These are phyloP conservation scores for Hippocampus barbouri DNA, from an alignment of 2,113 vertebrate species.

Conservation along the genomic window DNA sequence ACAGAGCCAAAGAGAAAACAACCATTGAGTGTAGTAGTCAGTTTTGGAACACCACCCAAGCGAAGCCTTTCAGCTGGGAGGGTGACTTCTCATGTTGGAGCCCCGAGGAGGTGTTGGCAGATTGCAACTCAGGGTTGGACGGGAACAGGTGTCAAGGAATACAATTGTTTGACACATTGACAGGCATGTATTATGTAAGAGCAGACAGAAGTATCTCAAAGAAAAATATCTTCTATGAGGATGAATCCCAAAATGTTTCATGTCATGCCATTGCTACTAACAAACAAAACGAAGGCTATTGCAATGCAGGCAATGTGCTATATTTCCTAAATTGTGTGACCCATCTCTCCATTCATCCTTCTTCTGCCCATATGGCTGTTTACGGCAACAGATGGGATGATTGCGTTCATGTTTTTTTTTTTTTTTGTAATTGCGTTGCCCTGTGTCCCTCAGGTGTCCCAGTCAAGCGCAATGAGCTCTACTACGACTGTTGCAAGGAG, in stretches of 20 bases:
- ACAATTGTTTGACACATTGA: conserved; percentile 32
- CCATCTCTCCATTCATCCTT: background rate
- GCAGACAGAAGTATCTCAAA: conserved; percentile 12
- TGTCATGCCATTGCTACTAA: background rate
- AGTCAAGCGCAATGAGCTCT: conserved; percentile 81
- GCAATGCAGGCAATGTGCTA: background rate
- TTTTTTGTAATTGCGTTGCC: background rate
- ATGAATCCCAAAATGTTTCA: background rate
- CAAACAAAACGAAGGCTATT: background rate
- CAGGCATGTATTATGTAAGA: conserved; percentile 29
- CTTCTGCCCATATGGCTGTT: background rate
- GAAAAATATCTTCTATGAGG: conserved; percentile 2
- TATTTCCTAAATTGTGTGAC: conserved; percentile 8
- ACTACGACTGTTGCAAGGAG: conserved; percentile 86
- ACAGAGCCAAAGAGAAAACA: no score
- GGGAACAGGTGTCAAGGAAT: conserved; percentile 39
- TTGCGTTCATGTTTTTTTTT: background rate
- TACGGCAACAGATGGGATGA: conserved; percentile 2
- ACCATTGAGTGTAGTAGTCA: no score
- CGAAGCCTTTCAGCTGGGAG: conserved; percentile 20
- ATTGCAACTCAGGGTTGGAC: conserved; percentile 43
- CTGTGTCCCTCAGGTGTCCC: conserved; percentile 71
- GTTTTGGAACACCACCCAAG: conserved; percentile 19
- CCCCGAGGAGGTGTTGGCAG: conserved; percentile 14
- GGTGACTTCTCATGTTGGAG: conserved; percentile 10